Conservation (phyloP, 2,888 invertebrate genomes). For the Euclidia mi region DNA sequence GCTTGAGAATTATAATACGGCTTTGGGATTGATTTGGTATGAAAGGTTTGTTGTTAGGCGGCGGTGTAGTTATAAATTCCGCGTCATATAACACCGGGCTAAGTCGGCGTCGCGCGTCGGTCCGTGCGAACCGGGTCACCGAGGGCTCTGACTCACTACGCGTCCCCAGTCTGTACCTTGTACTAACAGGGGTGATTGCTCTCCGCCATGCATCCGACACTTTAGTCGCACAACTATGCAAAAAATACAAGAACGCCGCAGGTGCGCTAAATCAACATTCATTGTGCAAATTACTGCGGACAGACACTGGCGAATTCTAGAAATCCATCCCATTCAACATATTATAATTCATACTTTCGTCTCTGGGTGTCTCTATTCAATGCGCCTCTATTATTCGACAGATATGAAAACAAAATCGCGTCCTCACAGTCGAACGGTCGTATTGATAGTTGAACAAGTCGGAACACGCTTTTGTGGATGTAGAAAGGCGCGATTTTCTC, state of each 20-base stretch:
- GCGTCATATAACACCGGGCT: conserved; percentile 66
- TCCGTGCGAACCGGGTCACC: conserved; percentile 83
- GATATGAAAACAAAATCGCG: conserved; percentile 68
- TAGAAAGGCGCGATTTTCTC: conserved; percentile 81
- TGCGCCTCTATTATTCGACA: conserved; percentile 60
- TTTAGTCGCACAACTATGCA: conserved; percentile 50
- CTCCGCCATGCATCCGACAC: conserved; percentile 44
- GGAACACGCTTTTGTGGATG: conserved; percentile 64
- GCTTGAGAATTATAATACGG: neutral
- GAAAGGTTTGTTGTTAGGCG: neutral
- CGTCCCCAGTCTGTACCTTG: conserved; percentile 50
- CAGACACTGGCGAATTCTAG: conserved; percentile 55
- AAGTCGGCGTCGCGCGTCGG: conserved; percentile 34
- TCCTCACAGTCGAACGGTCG: conserved; percentile 68
- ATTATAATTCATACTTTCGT: conserved; percentile 58
- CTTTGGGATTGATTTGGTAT: neutral
- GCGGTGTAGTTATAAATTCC: conserved; percentile 48
- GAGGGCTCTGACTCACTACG: conserved; percentile 65
- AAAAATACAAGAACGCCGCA: conserved; percentile 48
- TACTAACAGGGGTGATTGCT: conserved; percentile 56
- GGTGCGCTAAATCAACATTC: conserved; percentile 59
- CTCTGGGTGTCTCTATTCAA: conserved; percentile 45
- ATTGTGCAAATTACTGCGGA: conserved; percentile 67
- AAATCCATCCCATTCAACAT: conserved; percentile 60
- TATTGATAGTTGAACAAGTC: conserved; percentile 71